Evolutionary conservation across 2,888 invertebrate species (phyloP).

Genomic region (Idaea straminata): DNA sequence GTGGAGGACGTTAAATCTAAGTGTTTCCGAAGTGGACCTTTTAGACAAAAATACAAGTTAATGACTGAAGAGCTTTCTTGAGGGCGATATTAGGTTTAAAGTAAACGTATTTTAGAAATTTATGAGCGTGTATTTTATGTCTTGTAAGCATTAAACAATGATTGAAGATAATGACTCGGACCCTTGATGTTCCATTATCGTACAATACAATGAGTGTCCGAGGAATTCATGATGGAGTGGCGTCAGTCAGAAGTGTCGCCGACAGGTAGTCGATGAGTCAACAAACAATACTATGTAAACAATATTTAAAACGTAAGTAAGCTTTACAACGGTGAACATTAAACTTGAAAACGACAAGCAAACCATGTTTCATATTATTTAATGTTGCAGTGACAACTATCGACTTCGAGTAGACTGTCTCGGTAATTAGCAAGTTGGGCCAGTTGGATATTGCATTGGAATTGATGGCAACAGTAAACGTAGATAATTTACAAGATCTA

Average conservation of each 20-base stretch:
- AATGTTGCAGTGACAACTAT: conserved; percentile 30
- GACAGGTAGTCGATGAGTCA: conserved; percentile 72
- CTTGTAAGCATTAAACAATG: conserved; percentile 39
- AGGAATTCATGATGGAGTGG: conserved; percentile 66
- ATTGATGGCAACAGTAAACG: conserved; percentile 47
- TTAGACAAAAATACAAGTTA: conserved; percentile 35
- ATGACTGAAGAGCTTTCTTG: conserved; percentile 44
- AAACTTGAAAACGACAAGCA: not conserved
- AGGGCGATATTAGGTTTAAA: conserved; percentile 33
- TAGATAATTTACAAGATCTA: conserved; percentile 50
- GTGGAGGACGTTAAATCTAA: conserved; percentile 35
- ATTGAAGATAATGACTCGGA: conserved; percentile 50
- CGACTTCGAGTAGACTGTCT: conserved; percentile 33
- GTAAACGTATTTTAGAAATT: conserved; percentile 36
- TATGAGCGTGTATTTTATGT: conserved; percentile 31
- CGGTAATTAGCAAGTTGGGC: conserved; percentile 41
- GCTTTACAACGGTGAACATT: not conserved
- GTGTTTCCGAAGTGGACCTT: conserved; percentile 40
- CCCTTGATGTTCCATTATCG: conserved; percentile 66
- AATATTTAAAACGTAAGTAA: conserved; percentile 2
- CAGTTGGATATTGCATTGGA: conserved; percentile 34
- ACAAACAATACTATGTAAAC: conserved; percentile 32
- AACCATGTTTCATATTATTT: not conserved
- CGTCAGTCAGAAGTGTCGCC: conserved; percentile 57
- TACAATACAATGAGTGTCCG: conserved; percentile 68